These are phyloP conservation scores for Sebastes kiyomatsui DNA, from an alignment of 2,797 vertebrate species.

Conservation along the genomic window DNA sequence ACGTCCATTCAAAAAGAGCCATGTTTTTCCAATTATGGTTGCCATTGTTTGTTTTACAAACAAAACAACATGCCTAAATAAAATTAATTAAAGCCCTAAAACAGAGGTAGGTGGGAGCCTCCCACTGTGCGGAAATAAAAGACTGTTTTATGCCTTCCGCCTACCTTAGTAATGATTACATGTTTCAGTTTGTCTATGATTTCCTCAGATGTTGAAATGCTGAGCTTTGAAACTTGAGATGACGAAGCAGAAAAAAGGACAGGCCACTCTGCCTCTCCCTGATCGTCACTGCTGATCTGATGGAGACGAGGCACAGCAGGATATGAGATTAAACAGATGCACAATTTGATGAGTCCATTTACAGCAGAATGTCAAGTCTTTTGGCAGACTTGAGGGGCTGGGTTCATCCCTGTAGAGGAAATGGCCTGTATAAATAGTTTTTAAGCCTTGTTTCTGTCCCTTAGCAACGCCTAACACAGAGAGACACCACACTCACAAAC, in stretches of 20 bases:
- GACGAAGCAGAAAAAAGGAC: constrained; percentile 4
- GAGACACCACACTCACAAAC: not conserved
- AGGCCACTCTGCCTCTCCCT: constrained; percentile 5
- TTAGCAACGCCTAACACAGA: constrained; percentile 39
- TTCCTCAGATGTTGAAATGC: constrained; percentile 18
- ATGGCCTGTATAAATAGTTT: constrained; percentile 57
- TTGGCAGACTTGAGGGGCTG: constrained; percentile 23
- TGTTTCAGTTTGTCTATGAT: constrained; percentile 12
- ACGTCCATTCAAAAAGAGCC: not conserved
- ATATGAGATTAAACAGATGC: constrained; percentile 34
- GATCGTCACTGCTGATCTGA: not conserved
- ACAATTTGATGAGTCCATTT: not conserved
- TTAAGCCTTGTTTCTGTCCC: constrained; percentile 26
- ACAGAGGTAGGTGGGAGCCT: constrained; percentile 30
- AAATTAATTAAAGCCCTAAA: constrained; percentile 10
- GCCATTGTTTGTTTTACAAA: constrained; percentile 54
- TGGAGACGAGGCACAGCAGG: not conserved
- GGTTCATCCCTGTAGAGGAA: constrained; percentile 52
- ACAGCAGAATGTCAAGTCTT: not conserved
- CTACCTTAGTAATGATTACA: constrained; percentile 26
- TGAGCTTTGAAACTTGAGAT: constrained; percentile 24
- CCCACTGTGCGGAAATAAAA: constrained; percentile 45
- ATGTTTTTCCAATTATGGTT: constrained; percentile 37
- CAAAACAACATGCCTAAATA: constrained; percentile 42
- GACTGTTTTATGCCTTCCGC: not conserved